Evolutionary conservation across 2,113 vertebrate genomes (phyloP), one percentile per base, ranked within the genome.

Genomic region (Atractosteus spatula): DNA sequence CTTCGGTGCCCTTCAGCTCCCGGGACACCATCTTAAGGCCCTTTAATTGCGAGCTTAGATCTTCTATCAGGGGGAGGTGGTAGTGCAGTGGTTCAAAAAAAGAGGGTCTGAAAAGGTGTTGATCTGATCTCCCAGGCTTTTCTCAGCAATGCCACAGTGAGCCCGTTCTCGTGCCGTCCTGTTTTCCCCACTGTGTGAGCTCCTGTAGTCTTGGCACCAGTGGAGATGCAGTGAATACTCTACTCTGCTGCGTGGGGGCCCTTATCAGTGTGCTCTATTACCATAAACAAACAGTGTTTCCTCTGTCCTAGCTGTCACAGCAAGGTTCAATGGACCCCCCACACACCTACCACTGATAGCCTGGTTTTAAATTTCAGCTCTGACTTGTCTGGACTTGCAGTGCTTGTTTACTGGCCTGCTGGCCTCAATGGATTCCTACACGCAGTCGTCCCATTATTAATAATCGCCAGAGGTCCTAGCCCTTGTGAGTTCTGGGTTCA

Each of bases 361-460:
- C 57, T 59, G 57, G 6, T 63, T 72, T 66, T 11, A 57, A 54
- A 66, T 13, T 41, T 68, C 66, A 12, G 3, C 66, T 55, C n/a
- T 17, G 66, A 16, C 71, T 41, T 66, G 64, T 66, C 63, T 55
- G 42, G 71, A 16, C 71, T 29, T 59, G 63, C 56, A 44, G 41
- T 41, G 14, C 43, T 17, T 72, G 17, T 41, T 42, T 55, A 57
- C 1, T 17, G n/a, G 10, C 66, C 42, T 29, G 29, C 29, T 7
- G 12, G 10, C 12, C 0, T 59, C 2, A 16, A 59, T 59, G 47
- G 29, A 29, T 29, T 59, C 5, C 57, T 59, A 13, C 14, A 59
- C 57, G 5, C n/a, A 16, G 2, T 4, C 13, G 56, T 59, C 12
- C n/a, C 12, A 13, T 59, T 59, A 0, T 16, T 59, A 13, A 59